Evolutionary conservation across 2,113 vertebrate genomes (phyloP), one percentile per base, ranked within the genome.

Genomic region (Zosterops hypoxanthus): DNA sequence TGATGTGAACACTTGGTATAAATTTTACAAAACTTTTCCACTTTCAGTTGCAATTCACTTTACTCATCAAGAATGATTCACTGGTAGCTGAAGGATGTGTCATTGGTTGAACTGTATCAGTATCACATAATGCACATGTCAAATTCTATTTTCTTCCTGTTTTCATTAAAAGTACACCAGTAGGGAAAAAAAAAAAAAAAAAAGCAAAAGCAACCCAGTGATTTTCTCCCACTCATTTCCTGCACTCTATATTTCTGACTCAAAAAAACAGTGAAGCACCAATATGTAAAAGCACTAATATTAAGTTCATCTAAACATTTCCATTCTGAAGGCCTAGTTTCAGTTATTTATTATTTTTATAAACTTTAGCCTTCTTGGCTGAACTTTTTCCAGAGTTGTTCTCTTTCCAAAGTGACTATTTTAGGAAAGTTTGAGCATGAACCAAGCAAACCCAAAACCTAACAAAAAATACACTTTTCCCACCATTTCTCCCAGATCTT

Each of bases 341-440:
- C 47, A 80, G 70, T 85, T 95, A 90, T 93, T 95, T 92, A 84
- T 91, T 93, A 66, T 95, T 96, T 95, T 95, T 60, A 83, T 94
- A 96, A 96, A 95, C 92, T 96, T 97, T 91, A 94, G 73, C 88
- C 90, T 97, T 86, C 84, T 94, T 94, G 80, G 92, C 83, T 95
- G 94, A 96, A 97, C 90, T 79, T 93, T 84, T 68, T 81, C 46
- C 49, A 79, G 41, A 15, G 89, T 52, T 96, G 81, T 56, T 89
- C 76, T 96, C 50, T 85, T 94, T 93, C 91, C 94, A 96, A 91
- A 76, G 68, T 71, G 64, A 84, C 86, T 93, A 92, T 96, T 95
- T 95, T 94, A 70, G 79, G 93, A 91, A 79, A 95, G 36, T 72
- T 82, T 92, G 84, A 92, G 66, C 50, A 77, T 61, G 89, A 94